Evolutionary conservation across 2,797 vertebrate species (phyloP).

Genomic region (Siniperca scherzeri): DNA sequence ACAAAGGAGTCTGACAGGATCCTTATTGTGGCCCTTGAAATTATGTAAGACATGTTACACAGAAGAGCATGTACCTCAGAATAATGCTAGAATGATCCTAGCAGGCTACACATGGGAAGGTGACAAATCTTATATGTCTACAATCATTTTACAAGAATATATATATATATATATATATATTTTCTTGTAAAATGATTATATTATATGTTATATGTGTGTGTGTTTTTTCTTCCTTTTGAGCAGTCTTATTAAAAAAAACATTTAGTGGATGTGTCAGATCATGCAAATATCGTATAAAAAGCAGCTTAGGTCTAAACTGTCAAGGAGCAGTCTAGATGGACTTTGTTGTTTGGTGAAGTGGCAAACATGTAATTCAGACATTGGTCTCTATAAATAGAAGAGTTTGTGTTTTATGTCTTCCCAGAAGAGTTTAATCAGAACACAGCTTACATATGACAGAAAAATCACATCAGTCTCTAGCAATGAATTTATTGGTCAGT

Average conservation of each 20-base stretch:
- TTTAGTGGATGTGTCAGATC: neutral
- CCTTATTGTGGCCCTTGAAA: conserved; percentile 54
- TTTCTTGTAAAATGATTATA: too few species aligned
- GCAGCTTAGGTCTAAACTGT: neutral
- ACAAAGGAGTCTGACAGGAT: conserved; percentile 67
- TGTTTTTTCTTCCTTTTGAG: neutral
- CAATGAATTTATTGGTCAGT: neutral
- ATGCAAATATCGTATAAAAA: neutral
- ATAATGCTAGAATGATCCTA: conserved; percentile 15
- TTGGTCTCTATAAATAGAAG: conserved; percentile 42
- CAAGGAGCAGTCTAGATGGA: neutral
- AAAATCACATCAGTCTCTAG: neutral
- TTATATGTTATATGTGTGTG: too few species aligned
- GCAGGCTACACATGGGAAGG: neutral
- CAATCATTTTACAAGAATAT: neutral
- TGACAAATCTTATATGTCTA: neutral
- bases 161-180: too few species aligned
- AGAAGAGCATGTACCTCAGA: conserved; percentile 18
- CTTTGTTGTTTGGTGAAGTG: neutral
- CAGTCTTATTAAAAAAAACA: neutral
- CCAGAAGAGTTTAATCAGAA: conserved; percentile 24
- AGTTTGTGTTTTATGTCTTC: conserved; percentile 29
- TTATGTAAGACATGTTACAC: conserved; percentile 32
- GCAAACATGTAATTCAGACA: conserved; percentile 10
- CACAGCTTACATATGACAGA: neutral